Evolutionary conservation across 2,888 invertebrate genomes (phyloP), one percentile per base, ranked within the genome.

Genomic region (Sesia bembeciformis): DNA sequence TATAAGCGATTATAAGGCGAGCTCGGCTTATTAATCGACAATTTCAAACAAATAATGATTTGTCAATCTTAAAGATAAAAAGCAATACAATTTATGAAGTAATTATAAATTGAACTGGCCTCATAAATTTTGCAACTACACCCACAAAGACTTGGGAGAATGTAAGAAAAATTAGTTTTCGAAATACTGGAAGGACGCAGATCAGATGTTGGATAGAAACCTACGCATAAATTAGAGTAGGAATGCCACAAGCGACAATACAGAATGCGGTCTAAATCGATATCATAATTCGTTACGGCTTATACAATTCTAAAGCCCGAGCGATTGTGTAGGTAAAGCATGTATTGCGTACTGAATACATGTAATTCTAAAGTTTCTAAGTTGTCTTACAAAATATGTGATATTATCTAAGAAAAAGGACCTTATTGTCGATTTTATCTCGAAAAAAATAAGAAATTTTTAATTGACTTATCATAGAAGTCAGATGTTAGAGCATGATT

Each of bases 131-230:
- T 66, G 65, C 63, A 68, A 74, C 56, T 53, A 62, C 70, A 61
- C 70, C 70, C 66, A 72, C 72, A 58, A 54, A 23, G 51, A 40
- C 39, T 55, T 53, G n/a, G 57, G 60, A 59, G 65, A 72, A 64
- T 63, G 66, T 61, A 65, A 66, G 66, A 70, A 70, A 68, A 70
- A 70, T 67, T 58, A 60, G 60, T 64, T 67, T 66, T 66, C 61
- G 59, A 61, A 60, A 59, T 62, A 58, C 55, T 62, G 60, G 64
- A 68, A 72, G 72, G 71, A 72, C 52, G 40, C 40, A n/a, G 39
- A 52, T 40, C 50, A 8, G 23, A 23, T 23, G 46, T 46, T 46
- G 46, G 46, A 46, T 46, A 46, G 8, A 46, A 46, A 46, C 46
- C 46, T 46, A 46, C 46, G n/a, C 46, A 46, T 46, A 46, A 46